Evolutionary conservation across 2,888 invertebrate species (phyloP), one percentile per base, ranked within the genome.

Genomic region (Coelopa pilipes): DNA sequence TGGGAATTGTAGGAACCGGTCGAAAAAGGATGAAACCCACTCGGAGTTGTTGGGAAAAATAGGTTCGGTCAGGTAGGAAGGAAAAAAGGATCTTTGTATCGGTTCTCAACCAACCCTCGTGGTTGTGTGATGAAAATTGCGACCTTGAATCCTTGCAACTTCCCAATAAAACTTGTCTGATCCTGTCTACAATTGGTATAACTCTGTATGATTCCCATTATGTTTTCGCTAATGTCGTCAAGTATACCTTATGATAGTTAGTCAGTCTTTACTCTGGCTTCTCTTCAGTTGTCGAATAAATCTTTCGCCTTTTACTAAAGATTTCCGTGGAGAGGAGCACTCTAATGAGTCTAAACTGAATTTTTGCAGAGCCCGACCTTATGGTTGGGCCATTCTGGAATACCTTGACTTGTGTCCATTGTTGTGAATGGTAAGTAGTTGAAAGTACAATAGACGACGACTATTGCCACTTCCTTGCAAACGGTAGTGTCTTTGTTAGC

Each of bases 271-370:
- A 77, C 77, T 79, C 79, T 78, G 78, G 79, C 75, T 78, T 78
- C 78, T 77, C 78, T 79, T 79, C 79, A 79, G 78, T 79, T 79
- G 77, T 79, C 79, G 79, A 79, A 79, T 79, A 79, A 79, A 76
- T 79, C 78, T 79, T 78, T 79, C 79, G 79, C 79, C 79, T 79
- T 79, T 79, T 78, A 79, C 79, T 79, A 78, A 79, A 79, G 79
- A 79, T 78, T 79, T 79, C 79, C 79, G 79, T 79, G 78, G 79
- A 79, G 78, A 79, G 78, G 79, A 77, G 77, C 79, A 79, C 77
- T 78, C 77, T 79, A 78, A 80, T 78, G 78, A 78, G 77, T 80
- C 78, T 79, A 78, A 74, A 75, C 65, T 34, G 17, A 79, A 73
- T 76, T 71, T 62, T 71, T 71, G 49, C 19, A 21, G 21, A 12